These are phyloP conservation scores for Sinonovacula constricta DNA, from an alignment of 1,140 invertebrate species.

Conservation along the genomic window DNA sequence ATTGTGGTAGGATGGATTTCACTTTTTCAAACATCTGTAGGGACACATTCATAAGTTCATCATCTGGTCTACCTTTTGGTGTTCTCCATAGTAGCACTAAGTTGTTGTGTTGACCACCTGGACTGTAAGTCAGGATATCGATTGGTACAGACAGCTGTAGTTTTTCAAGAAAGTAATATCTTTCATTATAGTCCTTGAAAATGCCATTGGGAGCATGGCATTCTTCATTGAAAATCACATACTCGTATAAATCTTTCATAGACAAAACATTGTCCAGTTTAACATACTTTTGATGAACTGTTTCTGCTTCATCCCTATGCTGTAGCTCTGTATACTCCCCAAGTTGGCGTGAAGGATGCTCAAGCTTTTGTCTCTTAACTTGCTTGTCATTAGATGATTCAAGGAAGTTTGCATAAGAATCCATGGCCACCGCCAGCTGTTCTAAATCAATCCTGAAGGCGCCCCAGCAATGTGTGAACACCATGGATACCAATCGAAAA, in stretches of 20 bases:
- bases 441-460: not conserved
- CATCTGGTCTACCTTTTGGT: not conserved
- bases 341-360: not conserved
- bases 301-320: no score
- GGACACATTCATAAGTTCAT: not conserved
- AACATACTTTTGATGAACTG: not conserved
- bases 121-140: not conserved
- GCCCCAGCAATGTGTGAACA: not conserved
- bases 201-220: not conserved
- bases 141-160: not conserved
- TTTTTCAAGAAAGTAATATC: not conserved
- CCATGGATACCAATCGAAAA: not conserved
- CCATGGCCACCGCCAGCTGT: not conserved
- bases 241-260: not conserved
- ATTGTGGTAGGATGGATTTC: not conserved
- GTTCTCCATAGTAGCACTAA: conserved; percentile 8
- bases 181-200: not conserved
- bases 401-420: conserved; percentile 3
- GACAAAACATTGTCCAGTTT: not conserved
- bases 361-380: not conserved
- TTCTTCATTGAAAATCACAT: conserved; percentile 4
- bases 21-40: not conserved
- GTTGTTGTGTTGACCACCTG: not conserved
- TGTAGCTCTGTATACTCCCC: not conserved
- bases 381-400: not conserved